Evolutionary conservation across 2,797 vertebrate species (phyloP).

Genomic region (Pantherophis vulpinus): DNA sequence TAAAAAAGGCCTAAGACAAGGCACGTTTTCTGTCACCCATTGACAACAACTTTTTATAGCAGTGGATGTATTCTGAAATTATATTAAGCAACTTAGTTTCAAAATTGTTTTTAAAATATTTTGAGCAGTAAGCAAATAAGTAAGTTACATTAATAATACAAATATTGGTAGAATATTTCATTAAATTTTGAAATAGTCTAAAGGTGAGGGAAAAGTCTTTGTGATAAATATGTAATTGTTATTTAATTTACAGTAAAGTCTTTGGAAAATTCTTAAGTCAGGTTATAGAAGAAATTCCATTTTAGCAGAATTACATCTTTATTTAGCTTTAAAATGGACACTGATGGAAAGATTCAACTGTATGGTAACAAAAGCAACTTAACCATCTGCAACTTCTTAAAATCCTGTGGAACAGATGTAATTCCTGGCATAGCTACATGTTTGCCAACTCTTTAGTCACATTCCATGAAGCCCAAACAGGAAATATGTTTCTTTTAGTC

Average conservation of each 20-base stretch:
- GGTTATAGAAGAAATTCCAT: conserved; percentile 9
- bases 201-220: not conserved
- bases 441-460: conserved; percentile 43
- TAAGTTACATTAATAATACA: not conserved
- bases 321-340: conserved; percentile 37
- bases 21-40: not conserved
- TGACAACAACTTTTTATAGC: not conserved
- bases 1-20: not conserved
- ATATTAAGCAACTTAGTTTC: not conserved
- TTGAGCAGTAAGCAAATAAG: not conserved
- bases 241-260: not conserved
- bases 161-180: not conserved
- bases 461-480: conserved; percentile 45
- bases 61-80: not conserved
- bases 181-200: not conserved
- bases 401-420: conserved; percentile 26
- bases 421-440: conserved; percentile 43
- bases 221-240: not conserved
- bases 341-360: conserved; percentile 16
- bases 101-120: not conserved
- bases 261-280: not conserved
- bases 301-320: conserved; percentile 28
- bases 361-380: conserved; percentile 16
- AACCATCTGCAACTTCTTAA: conserved; percentile 42
- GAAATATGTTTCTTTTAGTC: conserved; percentile 47